A percentile compares a stretch with the other conserved stretches of the same genome.
These are phyloP conservation scores for Verasper variegatus DNA, from an alignment of 2,113 vertebrate genomes.

Conservation along the genomic window DNA sequence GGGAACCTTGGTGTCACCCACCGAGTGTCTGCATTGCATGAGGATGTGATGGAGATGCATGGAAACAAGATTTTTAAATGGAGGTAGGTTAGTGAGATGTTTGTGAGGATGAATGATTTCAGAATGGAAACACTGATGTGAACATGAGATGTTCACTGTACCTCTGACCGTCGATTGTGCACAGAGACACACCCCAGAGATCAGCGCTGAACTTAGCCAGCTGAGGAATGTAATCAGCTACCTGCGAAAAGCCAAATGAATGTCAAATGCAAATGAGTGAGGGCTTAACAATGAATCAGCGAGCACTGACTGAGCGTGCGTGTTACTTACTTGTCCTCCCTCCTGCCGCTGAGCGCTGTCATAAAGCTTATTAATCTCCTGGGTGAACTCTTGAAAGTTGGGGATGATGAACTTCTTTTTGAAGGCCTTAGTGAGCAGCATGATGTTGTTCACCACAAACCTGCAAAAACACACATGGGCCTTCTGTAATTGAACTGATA, in stretches of 20 bases:
- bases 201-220: conserved; percentile 90
- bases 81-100: conserved; percentile 28
- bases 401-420: conserved; percentile 91
- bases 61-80: neutral
- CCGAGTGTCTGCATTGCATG: conserved; percentile 82
- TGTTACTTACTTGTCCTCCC: conserved; percentile 82
- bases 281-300: neutral
- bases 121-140: conserved; percentile 8
- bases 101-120: conserved; percentile 17
- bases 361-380: conserved; percentile 85
- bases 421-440: conserved; percentile 89
- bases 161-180: conserved; percentile 77
- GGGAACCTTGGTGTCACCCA: conserved; percentile 89
- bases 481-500: neutral
- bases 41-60: neutral
- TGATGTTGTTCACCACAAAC: conserved; percentile 88
- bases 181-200: conserved; percentile 83
- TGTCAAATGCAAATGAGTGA: neutral
- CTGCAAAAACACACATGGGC: conserved; percentile 62
- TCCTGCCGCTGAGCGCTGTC: conserved; percentile 78
- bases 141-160: conserved; percentile 20
- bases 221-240: conserved; percentile 91
- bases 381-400: conserved; percentile 85
- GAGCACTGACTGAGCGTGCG: neutral
- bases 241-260: conserved; percentile 71